A percentile compares a stretch with the other conserved stretches of the same genome.
phyloP scores from a whole-genome alignment of 2,888 invertebrate species.

The Cheilosia variabilis region DNA sequence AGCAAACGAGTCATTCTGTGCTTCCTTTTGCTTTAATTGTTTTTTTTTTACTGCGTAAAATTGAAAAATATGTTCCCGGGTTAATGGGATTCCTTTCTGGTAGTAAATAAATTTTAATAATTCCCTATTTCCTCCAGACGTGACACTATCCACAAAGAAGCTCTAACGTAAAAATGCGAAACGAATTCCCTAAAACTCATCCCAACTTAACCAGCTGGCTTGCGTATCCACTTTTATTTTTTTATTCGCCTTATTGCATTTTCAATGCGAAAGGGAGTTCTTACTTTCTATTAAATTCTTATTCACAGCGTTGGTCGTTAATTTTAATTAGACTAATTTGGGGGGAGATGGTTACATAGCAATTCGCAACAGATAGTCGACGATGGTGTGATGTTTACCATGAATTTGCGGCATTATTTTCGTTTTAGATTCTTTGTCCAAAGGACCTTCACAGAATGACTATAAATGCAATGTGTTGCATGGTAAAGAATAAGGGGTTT shows the following conservation, averaged over 20 bases:
- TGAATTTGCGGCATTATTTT: constrained; percentile 42
- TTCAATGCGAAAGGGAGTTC: constrained; percentile 36
- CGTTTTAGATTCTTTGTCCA: not conserved
- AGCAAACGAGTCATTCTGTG: constrained; percentile 17
- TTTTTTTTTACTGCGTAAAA: constrained; percentile 46
- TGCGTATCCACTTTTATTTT: constrained; percentile 22
- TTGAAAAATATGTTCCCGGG: constrained; percentile 71
- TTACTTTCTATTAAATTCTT: constrained; percentile 57
- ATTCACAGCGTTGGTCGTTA: constrained; percentile 59
- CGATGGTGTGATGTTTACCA: constrained; percentile 41
- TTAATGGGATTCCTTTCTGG: constrained; percentile 72
- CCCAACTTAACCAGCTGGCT: constrained; percentile 22
- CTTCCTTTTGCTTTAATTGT: constrained; percentile 59
- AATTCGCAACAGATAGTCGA: constrained; percentile 17
- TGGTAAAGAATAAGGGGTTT: not conserved
- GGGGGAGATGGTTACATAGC: constrained; percentile 48
- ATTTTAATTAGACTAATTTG: constrained; percentile 70
- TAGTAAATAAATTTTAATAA: constrained; percentile 74
- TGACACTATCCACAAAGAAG: constrained; percentile 37
- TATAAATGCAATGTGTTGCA: constrained; percentile 22
- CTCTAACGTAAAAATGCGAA: constrained; percentile 24
- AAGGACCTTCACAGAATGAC: not conserved
- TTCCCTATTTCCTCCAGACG: constrained; percentile 57
- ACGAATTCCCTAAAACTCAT: constrained; percentile 16
- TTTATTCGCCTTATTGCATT: constrained; percentile 12